These are phyloP conservation scores for Pollenia griseotomentosa DNA, from an alignment of 2,888 invertebrate species.

Conservation along the genomic window DNA sequence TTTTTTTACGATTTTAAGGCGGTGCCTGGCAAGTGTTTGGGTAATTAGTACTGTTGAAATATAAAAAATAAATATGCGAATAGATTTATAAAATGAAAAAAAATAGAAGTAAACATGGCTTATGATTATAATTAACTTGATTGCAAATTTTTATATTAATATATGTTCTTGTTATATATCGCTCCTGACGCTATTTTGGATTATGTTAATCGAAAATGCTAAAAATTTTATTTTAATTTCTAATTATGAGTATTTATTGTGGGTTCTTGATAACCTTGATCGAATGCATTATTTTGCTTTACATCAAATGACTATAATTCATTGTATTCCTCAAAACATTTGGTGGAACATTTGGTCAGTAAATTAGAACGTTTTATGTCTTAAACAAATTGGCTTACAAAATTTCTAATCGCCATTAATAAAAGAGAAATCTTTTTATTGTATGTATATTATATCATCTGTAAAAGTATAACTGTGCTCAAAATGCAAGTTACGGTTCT, in stretches of 20 bases:
- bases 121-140: neutral
- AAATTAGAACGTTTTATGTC: neutral
- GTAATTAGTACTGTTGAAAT: conserved; percentile 24
- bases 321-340: neutral
- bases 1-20: conserved; percentile 19
- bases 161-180: neutral
- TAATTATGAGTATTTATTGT: neutral
- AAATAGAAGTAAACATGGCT: neutral
- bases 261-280: conserved; percentile 33
- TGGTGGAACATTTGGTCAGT: conserved; percentile 29
- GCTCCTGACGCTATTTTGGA: neutral
- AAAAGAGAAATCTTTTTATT: too few species aligned
- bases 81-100: neutral
- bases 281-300: conserved; percentile 21
- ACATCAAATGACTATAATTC: conserved; percentile 32
- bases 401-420: too few species aligned
- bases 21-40: neutral
- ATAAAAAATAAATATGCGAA: neutral
- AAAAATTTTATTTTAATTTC: conserved; percentile 1
- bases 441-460: too few species aligned
- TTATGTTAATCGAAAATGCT: neutral
- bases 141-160: too few species aligned
- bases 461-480: too few species aligned
- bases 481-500: too few species aligned
- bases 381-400: too few species aligned